Percentiles rank a stretch among this genome's conserved stretches.
phyloP scores from a whole-genome alignment of 2,113 vertebrate genomes.

The Bos taurus region DNA sequence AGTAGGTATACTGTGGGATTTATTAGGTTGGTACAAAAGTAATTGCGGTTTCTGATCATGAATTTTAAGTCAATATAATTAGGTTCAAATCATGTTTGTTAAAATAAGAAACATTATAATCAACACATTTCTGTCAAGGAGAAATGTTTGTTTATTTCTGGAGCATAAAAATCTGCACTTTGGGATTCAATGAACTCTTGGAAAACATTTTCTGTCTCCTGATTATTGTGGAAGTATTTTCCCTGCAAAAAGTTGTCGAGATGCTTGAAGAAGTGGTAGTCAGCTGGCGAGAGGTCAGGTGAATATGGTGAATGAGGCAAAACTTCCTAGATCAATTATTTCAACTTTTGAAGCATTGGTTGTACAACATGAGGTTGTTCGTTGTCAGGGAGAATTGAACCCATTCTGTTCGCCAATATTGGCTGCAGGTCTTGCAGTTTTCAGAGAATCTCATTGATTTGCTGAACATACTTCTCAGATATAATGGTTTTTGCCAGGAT shows the following conservation, averaged over 20 bases:
- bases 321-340: neutral
- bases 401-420: neutral
- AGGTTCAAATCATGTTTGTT: neutral
- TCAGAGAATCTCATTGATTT: neutral
- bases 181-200: neutral
- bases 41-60: neutral
- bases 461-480: neutral
- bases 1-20: neutral
- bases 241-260: neutral
- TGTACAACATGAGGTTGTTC: neutral
- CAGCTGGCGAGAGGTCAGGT: neutral
- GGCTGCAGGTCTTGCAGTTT: neutral
- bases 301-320: neutral
- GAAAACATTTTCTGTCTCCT: neutral
- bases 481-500: neutral
- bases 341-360: neutral
- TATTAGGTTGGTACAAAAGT: neutral
- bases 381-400: neutral
- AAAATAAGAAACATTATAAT: neutral
- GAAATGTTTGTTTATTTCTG: neutral
- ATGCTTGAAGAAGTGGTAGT: neutral
- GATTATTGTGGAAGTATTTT: neutral
- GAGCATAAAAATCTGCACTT: neutral
- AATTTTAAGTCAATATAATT: neutral
- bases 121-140: neutral